phyloP scores from a whole-genome alignment of 2,797 vertebrate species.

The Philypnodon macrostomus region DNA sequence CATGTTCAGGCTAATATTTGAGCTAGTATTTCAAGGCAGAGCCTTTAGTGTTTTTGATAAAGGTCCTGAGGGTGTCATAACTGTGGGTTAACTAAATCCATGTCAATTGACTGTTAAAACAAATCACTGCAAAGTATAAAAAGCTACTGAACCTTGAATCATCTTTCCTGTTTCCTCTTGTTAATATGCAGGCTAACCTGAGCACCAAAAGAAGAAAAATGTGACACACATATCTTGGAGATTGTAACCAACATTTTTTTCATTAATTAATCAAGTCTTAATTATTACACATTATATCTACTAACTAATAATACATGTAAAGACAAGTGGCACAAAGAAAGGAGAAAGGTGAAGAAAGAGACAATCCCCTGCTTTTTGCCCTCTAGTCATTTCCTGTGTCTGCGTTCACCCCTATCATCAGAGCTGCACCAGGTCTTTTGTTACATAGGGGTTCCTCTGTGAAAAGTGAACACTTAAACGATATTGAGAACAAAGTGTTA shows the following conservation, averaged over 20 bases:
- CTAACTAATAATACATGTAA: no score
- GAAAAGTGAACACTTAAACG: conserved; percentile 53
- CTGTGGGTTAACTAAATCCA: conserved; percentile 35
- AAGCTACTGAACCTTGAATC: conserved; percentile 8
- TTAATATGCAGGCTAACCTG: not conserved
- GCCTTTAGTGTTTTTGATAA: conserved; percentile 49
- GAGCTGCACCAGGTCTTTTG: conserved; percentile 44
- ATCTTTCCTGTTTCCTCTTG: conserved; percentile 18
- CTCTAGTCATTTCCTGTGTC: conserved; percentile 29
- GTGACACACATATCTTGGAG: not conserved
- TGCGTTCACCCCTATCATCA: conserved; percentile 39
- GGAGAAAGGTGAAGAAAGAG: conserved; percentile 17
- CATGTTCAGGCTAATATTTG: conserved; percentile 47
- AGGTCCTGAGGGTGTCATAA: conserved; percentile 40
- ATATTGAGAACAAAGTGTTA: conserved; percentile 57
- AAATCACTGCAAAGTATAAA: conserved; percentile 12
- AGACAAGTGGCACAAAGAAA: conserved; percentile 1
- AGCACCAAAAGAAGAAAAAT: not conserved
- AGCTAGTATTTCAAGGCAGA: conserved; percentile 28
- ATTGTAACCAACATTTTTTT: not conserved
- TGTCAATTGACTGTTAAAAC: conserved; percentile 29
- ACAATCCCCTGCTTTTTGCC: conserved; percentile 12
- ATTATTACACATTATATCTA: no score
- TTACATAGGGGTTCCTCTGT: conserved; percentile 62
- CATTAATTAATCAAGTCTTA: no score